A percentile compares a stretch with the other conserved stretches of the same genome.
Conservation (phyloP, 1,140 invertebrate genomes). For the Sminthurinus signatus region DNA sequence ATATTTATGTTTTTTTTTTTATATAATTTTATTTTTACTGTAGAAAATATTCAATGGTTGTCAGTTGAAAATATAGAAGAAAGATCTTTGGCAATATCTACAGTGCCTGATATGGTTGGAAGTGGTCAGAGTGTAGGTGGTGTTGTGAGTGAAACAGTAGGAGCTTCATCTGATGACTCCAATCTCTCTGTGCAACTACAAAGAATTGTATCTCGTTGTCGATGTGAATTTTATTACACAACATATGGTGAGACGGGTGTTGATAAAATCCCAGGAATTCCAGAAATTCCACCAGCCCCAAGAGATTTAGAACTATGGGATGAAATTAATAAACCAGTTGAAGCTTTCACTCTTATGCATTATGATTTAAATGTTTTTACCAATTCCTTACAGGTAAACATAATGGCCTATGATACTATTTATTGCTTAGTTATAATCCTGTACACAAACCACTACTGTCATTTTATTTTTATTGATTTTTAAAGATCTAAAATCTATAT, state of each 20-base stretch:
- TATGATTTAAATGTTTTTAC: constrained; percentile 96
- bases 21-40: constrained; percentile 42
- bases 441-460: no score
- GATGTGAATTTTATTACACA: constrained; percentile 96
- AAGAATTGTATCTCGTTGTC: constrained; percentile 91
- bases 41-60: constrained; percentile 93
- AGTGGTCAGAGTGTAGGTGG: constrained; percentile 94
- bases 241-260: constrained; percentile 78
- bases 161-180: constrained; percentile 41
- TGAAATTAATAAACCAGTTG: constrained; percentile 75
- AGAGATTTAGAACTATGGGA: constrained; percentile 65
- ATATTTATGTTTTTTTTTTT: constrained; percentile 11
- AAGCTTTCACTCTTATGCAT: constrained; percentile 97
- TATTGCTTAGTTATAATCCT: no score
- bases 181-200: constrained; percentile 63
- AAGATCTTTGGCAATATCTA: constrained; percentile 66
- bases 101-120: constrained; percentile 82
- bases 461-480: no score
- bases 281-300: constrained; percentile 48
- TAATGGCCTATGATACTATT: no score
- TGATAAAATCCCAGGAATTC: constrained; percentile 58
- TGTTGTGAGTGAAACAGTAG: constrained; percentile 82
- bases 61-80: constrained; percentile 87
- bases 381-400: constrained; percentile 73
- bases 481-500: no score